Conservation (phyloP, 1,140 invertebrate genomes). For the Hycleus cichorii region DNA sequence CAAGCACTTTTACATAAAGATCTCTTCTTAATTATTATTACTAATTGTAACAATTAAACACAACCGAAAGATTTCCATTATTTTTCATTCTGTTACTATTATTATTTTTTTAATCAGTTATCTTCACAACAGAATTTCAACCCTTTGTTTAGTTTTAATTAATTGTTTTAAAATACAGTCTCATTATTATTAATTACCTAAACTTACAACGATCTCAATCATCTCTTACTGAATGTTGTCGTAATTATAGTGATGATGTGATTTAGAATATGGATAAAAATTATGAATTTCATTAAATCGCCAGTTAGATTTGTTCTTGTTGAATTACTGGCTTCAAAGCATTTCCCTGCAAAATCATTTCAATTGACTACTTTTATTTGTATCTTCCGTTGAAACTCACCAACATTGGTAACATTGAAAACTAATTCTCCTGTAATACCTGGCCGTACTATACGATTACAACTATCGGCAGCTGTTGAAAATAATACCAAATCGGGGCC, state of each 20-base stretch:
- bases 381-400: slow-evolving; percentile 29
- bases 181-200: slow-evolving; percentile 22
- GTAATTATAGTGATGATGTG: neutral
- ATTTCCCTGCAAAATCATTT: slow-evolving; percentile 18
- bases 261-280: slow-evolving; percentile 12
- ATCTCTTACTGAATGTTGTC: slow-evolving; percentile 17
- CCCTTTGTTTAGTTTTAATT: neutral
- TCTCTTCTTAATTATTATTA: too few relatives aligned
- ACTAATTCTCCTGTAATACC: slow-evolving; percentile 43
- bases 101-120: too few relatives aligned
- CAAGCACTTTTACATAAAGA: too few relatives aligned
- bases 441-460: slow-evolving; percentile 44
- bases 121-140: slow-evolving; percentile 10
- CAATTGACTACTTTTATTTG: neutral
- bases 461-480: slow-evolving; percentile 49
- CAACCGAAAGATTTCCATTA: slow-evolving; percentile 9
- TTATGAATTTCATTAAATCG: neutral
- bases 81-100: too few relatives aligned
- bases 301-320: neutral
- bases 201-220: slow-evolving; percentile 18
- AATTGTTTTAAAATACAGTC: slow-evolving; percentile 16
- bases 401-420: slow-evolving; percentile 46
- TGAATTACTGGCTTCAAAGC: slow-evolving; percentile 18
- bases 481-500: slow-evolving; percentile 43
- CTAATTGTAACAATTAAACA: neutral